Evolutionary conservation across 2,113 vertebrate genomes (phyloP), one percentile per base, ranked within the genome.

Genomic region (Aramus guarauna): DNA sequence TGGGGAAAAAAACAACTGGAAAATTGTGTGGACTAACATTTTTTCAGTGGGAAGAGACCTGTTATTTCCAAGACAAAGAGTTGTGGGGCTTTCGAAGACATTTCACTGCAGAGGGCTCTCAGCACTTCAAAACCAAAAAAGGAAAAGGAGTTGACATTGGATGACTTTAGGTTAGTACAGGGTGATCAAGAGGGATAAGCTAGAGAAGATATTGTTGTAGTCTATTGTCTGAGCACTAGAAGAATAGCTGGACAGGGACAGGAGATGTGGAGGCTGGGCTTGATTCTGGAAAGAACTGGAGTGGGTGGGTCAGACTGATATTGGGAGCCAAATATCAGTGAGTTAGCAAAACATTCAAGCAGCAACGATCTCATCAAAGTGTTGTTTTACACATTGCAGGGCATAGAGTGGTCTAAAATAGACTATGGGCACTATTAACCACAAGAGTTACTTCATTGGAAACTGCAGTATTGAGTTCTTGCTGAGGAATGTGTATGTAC

Each of bases 21-120:
- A 53, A 12, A 53, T 48, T 62, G 13, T 43, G 12, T 73, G n/a
- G 48, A 69, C 24, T 62, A 15, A 27, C 17, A 7, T 78, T 82
- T 79, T 90, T 48, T 68, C 23, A 30, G 24, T 55, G 34, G 36
- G 24, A 88, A 85, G 39, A 58, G 17, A 62, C 66, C 29, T 60
- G 5, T 43, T 83, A 53, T 79, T 90, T 90, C 50, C 23, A 73
- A 41, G 53, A 83, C 6, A 62, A 83, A 90, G 19, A 1, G 5
- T n/a, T 79, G 13, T 0, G 0, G 8, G 7, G 7, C 15, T 34
- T 74, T 90, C 73, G 34, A 45, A 85, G 62, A n/a, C 1, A 1
- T 72, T 76, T 90, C 22, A 53, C 7, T 79, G 48, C 53, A 72
- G 34, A 67, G 17, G 29, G 17, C 22, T 80, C 27, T 74, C 67